A percentile compares a stretch with the other conserved stretches of the same genome.
Evolutionary conservation across 2,888 invertebrate species (phyloP).

Genomic region (Caradrina clavipalpis): DNA sequence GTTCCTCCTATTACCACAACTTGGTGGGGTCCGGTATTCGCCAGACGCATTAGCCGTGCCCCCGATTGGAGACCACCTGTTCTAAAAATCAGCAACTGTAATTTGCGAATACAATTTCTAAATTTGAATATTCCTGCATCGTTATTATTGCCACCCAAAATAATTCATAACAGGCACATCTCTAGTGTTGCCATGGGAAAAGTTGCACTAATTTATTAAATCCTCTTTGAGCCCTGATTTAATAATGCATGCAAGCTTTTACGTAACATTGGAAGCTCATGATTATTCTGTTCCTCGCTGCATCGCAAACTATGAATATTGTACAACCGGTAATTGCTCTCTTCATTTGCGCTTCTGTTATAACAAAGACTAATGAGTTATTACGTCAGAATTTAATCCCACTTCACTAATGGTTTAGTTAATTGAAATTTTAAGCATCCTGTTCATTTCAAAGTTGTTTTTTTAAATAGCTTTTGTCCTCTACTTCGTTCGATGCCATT

Average conservation of each 20-base stretch:
- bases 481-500: too few species aligned
- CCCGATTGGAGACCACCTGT: too few species aligned
- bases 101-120: background rate
- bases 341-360: slow-evolving; percentile 6
- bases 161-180: slow-evolving; percentile 10
- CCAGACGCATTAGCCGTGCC: too few species aligned
- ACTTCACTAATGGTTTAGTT: slow-evolving; percentile 17
- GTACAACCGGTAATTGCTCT: slow-evolving; percentile 24
- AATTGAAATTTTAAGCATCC: slow-evolving; percentile 16
- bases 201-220: slow-evolving; percentile 45
- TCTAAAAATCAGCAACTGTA: background rate
- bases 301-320: slow-evolving; percentile 24
- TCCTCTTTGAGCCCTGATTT: slow-evolving; percentile 32
- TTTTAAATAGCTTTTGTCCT: too few species aligned
- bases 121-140: slow-evolving; percentile 1
- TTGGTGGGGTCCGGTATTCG: too few species aligned
- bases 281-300: slow-evolving; percentile 22
- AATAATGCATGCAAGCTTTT: slow-evolving; percentile 40
- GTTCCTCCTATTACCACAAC: too few species aligned
- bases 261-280: slow-evolving; percentile 18
- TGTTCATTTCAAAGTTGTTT: background rate
- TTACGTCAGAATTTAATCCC: slow-evolving; percentile 8
- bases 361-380: slow-evolving; percentile 18
- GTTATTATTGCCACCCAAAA: slow-evolving; percentile 28
- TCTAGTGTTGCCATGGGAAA: slow-evolving; percentile 23